These are phyloP conservation scores for Sebastiscus tertius DNA, from an alignment of 2,797 vertebrate genomes.

Conservation along the genomic window DNA sequence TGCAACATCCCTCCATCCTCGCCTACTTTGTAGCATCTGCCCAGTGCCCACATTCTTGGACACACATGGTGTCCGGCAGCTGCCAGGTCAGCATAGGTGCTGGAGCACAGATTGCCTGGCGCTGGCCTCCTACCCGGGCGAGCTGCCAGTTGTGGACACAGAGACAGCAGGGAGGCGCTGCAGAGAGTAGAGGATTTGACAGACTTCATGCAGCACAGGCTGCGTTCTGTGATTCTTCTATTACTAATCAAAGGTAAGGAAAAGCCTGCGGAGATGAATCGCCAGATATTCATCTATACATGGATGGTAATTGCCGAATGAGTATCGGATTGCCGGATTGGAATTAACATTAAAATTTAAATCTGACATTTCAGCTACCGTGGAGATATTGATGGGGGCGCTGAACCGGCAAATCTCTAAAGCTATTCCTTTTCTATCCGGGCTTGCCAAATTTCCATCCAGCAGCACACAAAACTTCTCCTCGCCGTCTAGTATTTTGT, in stretches of 20 bases:
- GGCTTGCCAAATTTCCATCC: slow-evolving; percentile 29
- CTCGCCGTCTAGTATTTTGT: slow-evolving; percentile 13
- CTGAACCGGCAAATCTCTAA: slow-evolving; percentile 43
- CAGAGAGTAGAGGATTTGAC: slow-evolving; percentile 40
- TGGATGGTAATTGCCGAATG: slow-evolving; percentile 26
- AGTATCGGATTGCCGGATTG: slow-evolving; percentile 3
- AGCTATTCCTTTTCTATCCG: slow-evolving; percentile 14
- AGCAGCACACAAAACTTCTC: slow-evolving; percentile 27
- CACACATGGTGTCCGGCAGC: slow-evolving; percentile 75
- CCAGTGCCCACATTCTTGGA: slow-evolving; percentile 71
- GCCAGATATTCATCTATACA: slow-evolving; percentile 15
- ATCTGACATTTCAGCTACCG: slow-evolving; percentile 40
- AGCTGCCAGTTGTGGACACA: slow-evolving; percentile 71
- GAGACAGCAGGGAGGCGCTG: slow-evolving; percentile 61
- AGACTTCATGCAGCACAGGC: slow-evolving; percentile 42
- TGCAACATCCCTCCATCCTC: slow-evolving; percentile 51
- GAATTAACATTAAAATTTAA: slow-evolving; percentile 41
- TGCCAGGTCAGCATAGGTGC: slow-evolving; percentile 75
- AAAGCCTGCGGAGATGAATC: slow-evolving; percentile 22
- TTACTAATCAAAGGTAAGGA: slow-evolving; percentile 26
- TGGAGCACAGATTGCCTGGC: slow-evolving; percentile 76
- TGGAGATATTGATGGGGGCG: slow-evolving; percentile 35
- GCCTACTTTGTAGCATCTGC: slow-evolving; percentile 72
- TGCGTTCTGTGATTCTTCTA: slow-evolving; percentile 25
- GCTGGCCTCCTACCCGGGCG: slow-evolving; percentile 72